Conservation (phyloP, 2,888 invertebrate species). For the Hydropsyche betteni region DNA sequence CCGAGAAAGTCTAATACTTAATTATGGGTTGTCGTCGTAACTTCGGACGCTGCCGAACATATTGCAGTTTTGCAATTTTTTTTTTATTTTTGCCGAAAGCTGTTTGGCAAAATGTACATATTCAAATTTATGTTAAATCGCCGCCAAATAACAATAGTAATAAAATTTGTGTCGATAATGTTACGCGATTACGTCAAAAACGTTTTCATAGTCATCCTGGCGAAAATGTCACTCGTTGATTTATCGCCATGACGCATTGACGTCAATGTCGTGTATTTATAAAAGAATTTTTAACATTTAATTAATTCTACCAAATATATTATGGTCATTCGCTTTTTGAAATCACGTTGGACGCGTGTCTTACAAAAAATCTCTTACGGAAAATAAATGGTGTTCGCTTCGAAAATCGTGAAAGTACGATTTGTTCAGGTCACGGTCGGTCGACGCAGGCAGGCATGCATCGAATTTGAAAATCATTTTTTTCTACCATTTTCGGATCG, state of each 20-base stretch:
- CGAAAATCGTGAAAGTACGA: conserved; percentile 26
- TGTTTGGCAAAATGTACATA: too few relatives aligned
- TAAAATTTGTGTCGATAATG: too few relatives aligned
- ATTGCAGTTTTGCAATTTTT: conserved; percentile 6
- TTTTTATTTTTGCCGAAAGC: too few relatives aligned
- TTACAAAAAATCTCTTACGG: not conserved
- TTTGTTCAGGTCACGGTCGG: conserved; percentile 25
- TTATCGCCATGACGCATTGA: not conserved
- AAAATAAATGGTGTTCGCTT: conserved; percentile 13
- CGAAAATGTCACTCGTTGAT: conserved; percentile 14
- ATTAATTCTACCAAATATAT: too few relatives aligned
- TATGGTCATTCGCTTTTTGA: not conserved
- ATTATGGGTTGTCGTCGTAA: too few relatives aligned
- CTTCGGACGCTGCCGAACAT: not conserved
- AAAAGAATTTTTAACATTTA: too few relatives aligned
- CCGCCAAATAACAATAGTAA: too few relatives aligned
- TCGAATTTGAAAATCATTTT: too few relatives aligned
- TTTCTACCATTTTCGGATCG: not conserved
- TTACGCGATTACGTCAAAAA: not conserved
- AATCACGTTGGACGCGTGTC: not conserved
- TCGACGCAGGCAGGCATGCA: not conserved
- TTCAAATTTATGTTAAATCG: too few relatives aligned
- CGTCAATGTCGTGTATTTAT: not conserved
- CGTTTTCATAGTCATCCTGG: conserved; percentile 11
- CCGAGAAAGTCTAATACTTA: too few relatives aligned